Base-by-base conservation (phyloP, 2,888 invertebrate species). In the Tiphia femorata region DNA sequence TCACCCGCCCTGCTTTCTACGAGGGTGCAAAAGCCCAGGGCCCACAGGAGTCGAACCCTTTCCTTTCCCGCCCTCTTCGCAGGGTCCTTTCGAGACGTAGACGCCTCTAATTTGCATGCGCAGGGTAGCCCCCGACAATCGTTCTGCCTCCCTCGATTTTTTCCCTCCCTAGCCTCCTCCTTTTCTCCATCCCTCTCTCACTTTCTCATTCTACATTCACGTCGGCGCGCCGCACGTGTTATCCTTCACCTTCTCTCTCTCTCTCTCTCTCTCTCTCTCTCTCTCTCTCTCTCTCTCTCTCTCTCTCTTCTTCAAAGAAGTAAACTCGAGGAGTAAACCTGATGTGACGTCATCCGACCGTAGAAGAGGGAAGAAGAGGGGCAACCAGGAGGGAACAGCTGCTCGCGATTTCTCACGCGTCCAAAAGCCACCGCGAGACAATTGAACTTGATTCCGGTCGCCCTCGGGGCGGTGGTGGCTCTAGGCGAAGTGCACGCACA, bases 401-500 rank as follows among this genome's bases (percentile, higher is more conserved):
- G 81, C 79, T 72, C 70, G 76, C 70, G 73, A 78, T 80, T 81
- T 81, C 81, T 81, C 81, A 81, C 81, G 81, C 77, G 81, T 76
- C 77, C 79, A 76, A 79, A 81, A 80, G 80, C 80, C 77, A 81
- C 74, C 74, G 76, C 72, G 72, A 81, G 77, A 81, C 80, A 81
- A 81, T 81, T 71, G 78, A 73, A 77, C 76, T 76, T 78, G 80
- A 80, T 80, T 80, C 75, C 71, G 67, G 67, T 66, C 64, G 62
- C 53, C 62, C 59, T 10, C 37, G 19, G 47, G 17, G 4, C 35
- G 12, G 42, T 67, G 70, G 70, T 67, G 60, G 56, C 53, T 67
- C 57, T 33, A 48, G 57, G 68, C 59, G 53, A 64, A 51, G 56
- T 63, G 53, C 30, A 52, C 54, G 49, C n/a, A n/a, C n/a, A n/a